phyloP scores from a whole-genome alignment of 30 jellyfish, hydroid and myxozoan species.

The Aurelia coerulea region DNA sequence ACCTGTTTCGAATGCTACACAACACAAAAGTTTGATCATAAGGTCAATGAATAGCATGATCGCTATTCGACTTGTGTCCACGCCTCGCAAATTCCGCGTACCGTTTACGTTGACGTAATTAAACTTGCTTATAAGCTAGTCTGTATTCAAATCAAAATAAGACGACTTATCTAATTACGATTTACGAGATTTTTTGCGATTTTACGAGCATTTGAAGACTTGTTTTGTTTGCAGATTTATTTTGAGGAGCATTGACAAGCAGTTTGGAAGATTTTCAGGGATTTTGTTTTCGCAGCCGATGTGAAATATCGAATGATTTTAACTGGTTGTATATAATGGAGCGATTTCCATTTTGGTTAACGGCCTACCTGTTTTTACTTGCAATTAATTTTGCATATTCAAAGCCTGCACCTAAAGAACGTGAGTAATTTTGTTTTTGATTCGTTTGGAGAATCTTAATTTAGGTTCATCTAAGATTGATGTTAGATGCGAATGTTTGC shows the following conservation, averaged over 20 bases:
- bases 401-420: conserved; percentile 59
- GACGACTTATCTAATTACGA: neutral
- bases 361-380: conserved; percentile 25
- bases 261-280: neutral
- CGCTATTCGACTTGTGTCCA: conserved; percentile 36
- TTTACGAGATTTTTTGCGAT: neutral
- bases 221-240: neutral
- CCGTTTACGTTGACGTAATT: conserved; percentile 63
- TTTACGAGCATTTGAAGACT: neutral
- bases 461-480: too few species aligned
- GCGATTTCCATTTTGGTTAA: conserved; percentile 4
- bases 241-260: conserved; percentile 3
- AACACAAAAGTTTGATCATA: conserved; percentile 52
- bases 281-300: too few species aligned
- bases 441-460: too few species aligned
- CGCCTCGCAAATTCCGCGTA: conserved; percentile 57
- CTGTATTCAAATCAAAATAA: neutral
- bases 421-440: neutral
- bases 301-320: too few species aligned
- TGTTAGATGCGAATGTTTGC: neutral
- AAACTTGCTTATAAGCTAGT: neutral
- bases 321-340: conserved; percentile 11
- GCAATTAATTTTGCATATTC: conserved; percentile 12
- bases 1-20: conserved; percentile 52
- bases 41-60: conserved; percentile 57